These are phyloP conservation scores for Anolis apletophallus DNA, from an alignment of 2,797 vertebrate genomes.

Conservation along the genomic window DNA sequence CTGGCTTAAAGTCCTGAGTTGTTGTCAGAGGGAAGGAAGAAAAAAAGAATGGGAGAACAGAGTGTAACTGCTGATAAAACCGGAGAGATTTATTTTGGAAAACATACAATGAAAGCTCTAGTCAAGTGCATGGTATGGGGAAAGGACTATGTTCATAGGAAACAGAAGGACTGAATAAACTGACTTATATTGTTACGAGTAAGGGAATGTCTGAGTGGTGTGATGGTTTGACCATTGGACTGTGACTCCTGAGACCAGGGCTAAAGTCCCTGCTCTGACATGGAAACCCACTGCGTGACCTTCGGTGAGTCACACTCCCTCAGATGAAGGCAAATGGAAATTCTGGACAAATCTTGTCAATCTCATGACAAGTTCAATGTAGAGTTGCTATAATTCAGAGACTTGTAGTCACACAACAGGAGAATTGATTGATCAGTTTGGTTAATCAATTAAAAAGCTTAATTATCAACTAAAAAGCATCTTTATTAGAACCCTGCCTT, in stretches of 20 bases:
- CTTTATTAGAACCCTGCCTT: not conserved
- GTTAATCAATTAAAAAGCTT: not conserved
- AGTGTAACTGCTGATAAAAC: constrained; percentile 10
- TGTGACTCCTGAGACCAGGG: too few species aligned
- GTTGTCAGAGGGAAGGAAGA: not conserved
- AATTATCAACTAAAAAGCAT: not conserved
- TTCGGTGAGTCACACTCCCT: too few species aligned
- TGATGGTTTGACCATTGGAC: too few species aligned
- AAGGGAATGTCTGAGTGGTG: too few species aligned
- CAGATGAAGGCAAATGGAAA: too few species aligned
- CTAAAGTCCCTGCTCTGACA: too few species aligned
- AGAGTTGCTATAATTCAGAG: too few species aligned
- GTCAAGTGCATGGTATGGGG: not conserved
- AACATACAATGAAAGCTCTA: not conserved
- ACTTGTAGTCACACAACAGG: too few species aligned
- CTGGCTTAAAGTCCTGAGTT: constrained; percentile 18
- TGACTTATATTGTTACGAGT: too few species aligned
- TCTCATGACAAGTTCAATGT: too few species aligned
- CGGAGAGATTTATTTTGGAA: not conserved
- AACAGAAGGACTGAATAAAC: not conserved
- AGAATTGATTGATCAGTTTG: not conserved
- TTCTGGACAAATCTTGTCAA: too few species aligned
- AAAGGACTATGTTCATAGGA: not conserved
- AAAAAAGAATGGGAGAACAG: constrained; percentile 3
- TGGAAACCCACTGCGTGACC: too few species aligned